phyloP scores from a whole-genome alignment of 2,888 invertebrate species.

The Aleiodes leptofemur region DNA sequence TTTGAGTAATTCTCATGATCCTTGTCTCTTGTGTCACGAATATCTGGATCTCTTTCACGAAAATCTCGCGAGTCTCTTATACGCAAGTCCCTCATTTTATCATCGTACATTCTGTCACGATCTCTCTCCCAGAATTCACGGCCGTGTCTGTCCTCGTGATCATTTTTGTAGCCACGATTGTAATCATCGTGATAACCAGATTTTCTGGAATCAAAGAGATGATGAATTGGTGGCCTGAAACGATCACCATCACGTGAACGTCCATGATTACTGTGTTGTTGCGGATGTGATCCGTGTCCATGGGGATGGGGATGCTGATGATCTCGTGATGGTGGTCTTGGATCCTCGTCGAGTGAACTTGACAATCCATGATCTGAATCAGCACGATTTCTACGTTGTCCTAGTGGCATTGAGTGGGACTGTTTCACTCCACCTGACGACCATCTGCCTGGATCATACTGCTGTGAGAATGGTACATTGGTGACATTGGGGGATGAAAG shows the following conservation, averaged over 20 bases:
- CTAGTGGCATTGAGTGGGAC: slow-evolving; percentile 62
- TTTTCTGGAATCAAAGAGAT: slow-evolving; percentile 67
- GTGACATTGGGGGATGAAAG: slow-evolving; percentile 53
- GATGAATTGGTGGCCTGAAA: slow-evolving; percentile 66
- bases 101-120: slow-evolving; percentile 70
- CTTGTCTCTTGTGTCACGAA: slow-evolving; percentile 62
- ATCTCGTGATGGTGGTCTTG: slow-evolving; percentile 41
- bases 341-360: slow-evolving; percentile 69
- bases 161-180: slow-evolving; percentile 67
- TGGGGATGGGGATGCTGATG: slow-evolving; percentile 67
- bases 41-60: slow-evolving; percentile 51
- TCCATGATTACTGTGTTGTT: background rate
- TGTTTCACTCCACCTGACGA: slow-evolving; percentile 65
- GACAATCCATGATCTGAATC: slow-evolving; percentile 68
- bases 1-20: slow-evolving; percentile 50
- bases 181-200: slow-evolving; percentile 65
- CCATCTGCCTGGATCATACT: slow-evolving; percentile 72
- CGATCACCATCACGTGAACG: slow-evolving; percentile 59
- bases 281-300: slow-evolving; percentile 49
- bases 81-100: slow-evolving; percentile 61
- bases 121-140: slow-evolving; percentile 68
- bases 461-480: slow-evolving; percentile 68
- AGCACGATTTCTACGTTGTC: slow-evolving; percentile 67
- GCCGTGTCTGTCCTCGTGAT: slow-evolving; percentile 71
- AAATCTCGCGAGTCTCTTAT: slow-evolving; percentile 52